Evolutionary conservation across 2,113 vertebrate species (phyloP), one percentile per base, ranked within the genome.

Genomic region (Pseudopipra pipra): DNA sequence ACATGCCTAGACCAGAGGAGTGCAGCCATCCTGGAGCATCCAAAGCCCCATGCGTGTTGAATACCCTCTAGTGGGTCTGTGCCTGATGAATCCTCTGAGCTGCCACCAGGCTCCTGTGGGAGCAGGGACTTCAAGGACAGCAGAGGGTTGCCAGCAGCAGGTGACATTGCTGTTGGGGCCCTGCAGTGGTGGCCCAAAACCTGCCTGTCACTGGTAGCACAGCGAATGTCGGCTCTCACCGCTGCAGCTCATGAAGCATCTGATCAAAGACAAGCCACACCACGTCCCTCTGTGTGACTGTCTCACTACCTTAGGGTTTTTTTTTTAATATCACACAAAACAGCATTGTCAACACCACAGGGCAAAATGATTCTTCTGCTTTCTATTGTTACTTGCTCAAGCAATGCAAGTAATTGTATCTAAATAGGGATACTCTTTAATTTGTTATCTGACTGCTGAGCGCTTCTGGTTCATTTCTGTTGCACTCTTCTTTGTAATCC

Each of bases 221-320:
- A 19, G 66, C 49, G 25, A n/a, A n/a, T 41, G 33, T 5, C n/a
- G n/a, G 43, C 21, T 68, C 22, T 3, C 0, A 2, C 31, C 0
- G 0, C 55, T 15, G 41, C 62, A 37, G 28, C 25, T 81, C 10
- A 5, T 5, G 3, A 14, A 46, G 23, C 10, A 4, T 43, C 49
- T 2, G 1, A 11, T 49, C 59, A 27, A 8, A 59, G 39, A 7
- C 22, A 33, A 2, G 2, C 3, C 4, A 28, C 19, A 23, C 39
- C 4, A 0, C 5, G 4, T 23, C 47, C 30, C 61, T 79, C 75
- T 67, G 3, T 22, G n/a, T 0, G 1, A 18, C 55, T 58, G 12
- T 30, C 46, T 77, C 68, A 1, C 31, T 52, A 4, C 23, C 25
- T 59, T 16, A 3, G 13, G 6, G 51, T 39, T 39, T 25, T 33